Percentiles rank a stretch among this genome's conserved stretches.
Conservation (phyloP, 2,797 vertebrate species). For the Anguilla pacifica region DNA sequence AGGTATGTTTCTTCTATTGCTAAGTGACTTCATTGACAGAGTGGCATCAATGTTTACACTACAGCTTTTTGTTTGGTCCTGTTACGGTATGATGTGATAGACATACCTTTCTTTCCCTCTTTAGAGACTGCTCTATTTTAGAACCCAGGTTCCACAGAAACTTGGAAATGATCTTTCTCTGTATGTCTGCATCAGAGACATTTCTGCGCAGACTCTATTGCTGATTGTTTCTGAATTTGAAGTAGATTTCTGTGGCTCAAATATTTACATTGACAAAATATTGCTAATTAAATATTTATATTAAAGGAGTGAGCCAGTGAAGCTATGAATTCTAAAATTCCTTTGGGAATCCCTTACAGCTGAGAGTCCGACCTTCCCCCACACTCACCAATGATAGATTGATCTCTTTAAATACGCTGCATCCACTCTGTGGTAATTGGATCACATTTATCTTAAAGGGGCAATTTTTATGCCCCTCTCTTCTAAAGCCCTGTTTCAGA, state of each 20-base stretch:
- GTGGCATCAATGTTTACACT: not conserved
- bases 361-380: not conserved
- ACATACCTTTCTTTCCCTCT: not conserved
- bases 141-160: not conserved
- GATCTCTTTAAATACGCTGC: not conserved
- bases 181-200: not conserved
- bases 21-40: not conserved
- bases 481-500: conserved; percentile 1
- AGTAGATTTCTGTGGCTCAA: not conserved
- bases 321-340: conserved; percentile 14
- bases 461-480: not conserved
- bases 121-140: not conserved
- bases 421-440: not conserved
- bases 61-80: not conserved
- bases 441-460: not conserved
- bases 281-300: conserved; percentile 4
- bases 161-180: not conserved
- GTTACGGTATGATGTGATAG: not conserved
- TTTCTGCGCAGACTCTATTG: not conserved
- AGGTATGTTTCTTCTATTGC: not conserved
- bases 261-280: conserved; percentile 4
- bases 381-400: not conserved
- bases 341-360: conserved; percentile 1
- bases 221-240: not conserved
- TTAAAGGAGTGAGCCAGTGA: not conserved